Evolutionary conservation across 2,797 vertebrate genomes (phyloP).

Genomic region (Hippocampus kuda): DNA sequence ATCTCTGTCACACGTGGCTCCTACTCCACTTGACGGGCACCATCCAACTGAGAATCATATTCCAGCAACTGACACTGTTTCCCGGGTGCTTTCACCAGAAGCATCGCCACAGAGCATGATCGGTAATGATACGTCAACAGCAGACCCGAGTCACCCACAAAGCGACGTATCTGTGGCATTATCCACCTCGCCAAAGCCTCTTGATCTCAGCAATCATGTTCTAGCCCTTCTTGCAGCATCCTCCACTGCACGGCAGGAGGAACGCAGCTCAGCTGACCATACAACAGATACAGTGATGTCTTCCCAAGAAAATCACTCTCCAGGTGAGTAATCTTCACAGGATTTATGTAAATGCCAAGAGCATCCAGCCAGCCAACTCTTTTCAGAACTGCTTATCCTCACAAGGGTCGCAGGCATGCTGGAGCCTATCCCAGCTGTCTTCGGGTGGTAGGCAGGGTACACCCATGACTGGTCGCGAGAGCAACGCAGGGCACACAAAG

Average conservation of each 20-base stretch:
- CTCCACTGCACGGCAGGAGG: conserved; percentile 42
- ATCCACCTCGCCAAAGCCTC: conserved; percentile 56
- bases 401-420: no score
- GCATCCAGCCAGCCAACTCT: no score
- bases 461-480: no score
- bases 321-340: conserved; percentile 48
- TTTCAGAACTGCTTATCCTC: no score
- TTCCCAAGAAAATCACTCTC: conserved; percentile 38
- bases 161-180: conserved; percentile 38
- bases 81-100: conserved; percentile 31
- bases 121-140: conserved; percentile 23
- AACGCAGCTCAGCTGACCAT: conserved; percentile 32
- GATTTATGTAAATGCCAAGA: background rate
- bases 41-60: conserved; percentile 30
- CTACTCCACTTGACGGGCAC: conserved; percentile 21
- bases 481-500: no score
- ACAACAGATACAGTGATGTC: conserved; percentile 34
- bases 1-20: conserved; percentile 11
- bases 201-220: conserved; percentile 67
- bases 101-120: conserved; percentile 22
- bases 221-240: conserved; percentile 61
- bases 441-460: no score
- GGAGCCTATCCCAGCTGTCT: no score
- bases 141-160: conserved; percentile 46
- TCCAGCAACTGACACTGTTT: conserved; percentile 27